Conservation (phyloP, 2,797 vertebrate genomes). For the Sebastes paucispinis region DNA sequence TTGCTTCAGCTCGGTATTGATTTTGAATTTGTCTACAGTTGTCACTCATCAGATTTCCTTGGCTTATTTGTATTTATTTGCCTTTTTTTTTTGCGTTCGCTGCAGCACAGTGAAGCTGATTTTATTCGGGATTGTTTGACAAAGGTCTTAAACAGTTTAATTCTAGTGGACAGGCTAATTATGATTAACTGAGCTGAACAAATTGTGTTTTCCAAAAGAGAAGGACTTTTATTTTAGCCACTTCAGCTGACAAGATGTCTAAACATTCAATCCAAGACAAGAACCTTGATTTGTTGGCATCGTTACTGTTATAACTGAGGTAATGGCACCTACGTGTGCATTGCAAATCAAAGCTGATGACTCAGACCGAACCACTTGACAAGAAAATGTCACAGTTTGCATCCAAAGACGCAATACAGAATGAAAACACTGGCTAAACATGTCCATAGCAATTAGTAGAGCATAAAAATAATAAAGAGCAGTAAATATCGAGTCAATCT, state of each 20-base stretch:
- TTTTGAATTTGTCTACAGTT: conserved; percentile 13
- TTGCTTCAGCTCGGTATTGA: conserved; percentile 18
- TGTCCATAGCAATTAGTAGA: background rate
- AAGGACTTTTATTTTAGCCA: background rate
- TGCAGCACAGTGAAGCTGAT: background rate
- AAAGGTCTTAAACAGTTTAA: background rate
- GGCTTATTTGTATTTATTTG: background rate
- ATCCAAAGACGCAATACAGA: background rate
- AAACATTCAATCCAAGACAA: background rate
- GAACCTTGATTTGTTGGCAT: background rate
- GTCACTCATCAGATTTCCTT: conserved; percentile 1
- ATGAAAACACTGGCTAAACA: background rate
- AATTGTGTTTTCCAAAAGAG: background rate
- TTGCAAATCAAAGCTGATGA: conserved; percentile 3
- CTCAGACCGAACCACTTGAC: background rate
- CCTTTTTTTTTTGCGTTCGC: background rate
- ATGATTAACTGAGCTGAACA: background rate
- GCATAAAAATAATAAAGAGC: background rate
- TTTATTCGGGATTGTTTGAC: background rate
- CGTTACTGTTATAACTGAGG: background rate
- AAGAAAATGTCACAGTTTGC: background rate
- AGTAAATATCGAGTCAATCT: background rate
- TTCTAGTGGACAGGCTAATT: background rate
- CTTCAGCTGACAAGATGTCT: background rate
- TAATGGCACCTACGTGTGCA: background rate